Conservation (phyloP, 2,888 invertebrate species). For the Diplazon laetatorius region DNA sequence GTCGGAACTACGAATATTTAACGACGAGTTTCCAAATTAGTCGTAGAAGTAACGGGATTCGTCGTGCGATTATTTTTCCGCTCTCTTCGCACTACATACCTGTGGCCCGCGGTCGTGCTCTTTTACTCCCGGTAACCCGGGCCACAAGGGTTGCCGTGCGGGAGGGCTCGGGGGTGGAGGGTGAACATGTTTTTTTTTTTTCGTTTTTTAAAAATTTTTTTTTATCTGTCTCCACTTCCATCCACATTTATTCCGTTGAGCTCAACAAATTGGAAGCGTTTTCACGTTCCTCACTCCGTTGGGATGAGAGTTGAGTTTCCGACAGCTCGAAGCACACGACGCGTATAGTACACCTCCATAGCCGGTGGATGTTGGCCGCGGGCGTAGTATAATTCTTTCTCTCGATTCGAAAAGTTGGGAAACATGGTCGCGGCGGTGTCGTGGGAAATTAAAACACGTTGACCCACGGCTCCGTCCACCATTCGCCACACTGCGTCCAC, state of each 20-base stretch:
- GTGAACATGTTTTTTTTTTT: too few species aligned
- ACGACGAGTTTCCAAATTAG: conserved; percentile 64
- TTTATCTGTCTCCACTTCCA: conserved; percentile 40
- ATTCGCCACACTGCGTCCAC: conserved; percentile 17
- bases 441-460: conserved; percentile 73
- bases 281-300: conserved; percentile 56
- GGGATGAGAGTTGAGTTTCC: conserved; percentile 42
- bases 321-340: conserved; percentile 46
- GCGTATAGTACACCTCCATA: too few species aligned
- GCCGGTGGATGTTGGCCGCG: conserved; percentile 45
- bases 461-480: conserved; percentile 65
- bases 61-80: conserved; percentile 50
- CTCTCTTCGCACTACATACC: conserved; percentile 11
- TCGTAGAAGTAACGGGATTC: conserved; percentile 62
- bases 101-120: conserved; percentile 33
- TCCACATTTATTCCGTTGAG: conserved; percentile 62
- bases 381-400: conserved; percentile 44
- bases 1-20: conserved; percentile 60
- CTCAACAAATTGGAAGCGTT: conserved; percentile 63
- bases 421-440: conserved; percentile 65
- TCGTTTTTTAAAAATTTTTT: neutral
- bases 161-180: too few species aligned
- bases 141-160: too few species aligned
- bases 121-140: conserved; percentile 27
- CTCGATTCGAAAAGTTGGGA: conserved; percentile 69